Conservation (phyloP, 1,140 invertebrate species). For the Bombus picipes region DNA sequence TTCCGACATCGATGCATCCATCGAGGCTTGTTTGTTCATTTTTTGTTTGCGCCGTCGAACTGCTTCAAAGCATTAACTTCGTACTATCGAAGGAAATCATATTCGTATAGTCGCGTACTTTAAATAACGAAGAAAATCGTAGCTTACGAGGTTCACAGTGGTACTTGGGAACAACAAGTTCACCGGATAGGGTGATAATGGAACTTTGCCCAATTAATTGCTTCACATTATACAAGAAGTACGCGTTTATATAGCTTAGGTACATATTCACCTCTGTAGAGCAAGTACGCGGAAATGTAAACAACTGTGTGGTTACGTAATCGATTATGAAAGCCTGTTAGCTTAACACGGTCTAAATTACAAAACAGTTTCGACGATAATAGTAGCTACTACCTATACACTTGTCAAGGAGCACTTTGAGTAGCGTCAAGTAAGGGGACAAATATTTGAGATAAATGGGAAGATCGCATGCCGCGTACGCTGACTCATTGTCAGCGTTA, state of each 20-base stretch:
- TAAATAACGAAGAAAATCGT: neutral
- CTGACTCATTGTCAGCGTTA: too few species aligned
- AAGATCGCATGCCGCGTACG: neutral
- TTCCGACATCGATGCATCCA: neutral
- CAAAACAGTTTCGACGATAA: conserved; percentile 25
- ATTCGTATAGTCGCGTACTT: too few species aligned
- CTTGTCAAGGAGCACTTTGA: neutral
- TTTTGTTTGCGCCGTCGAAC: too few species aligned
- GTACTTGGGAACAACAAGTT: neutral
- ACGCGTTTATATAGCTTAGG: conserved; percentile 1
- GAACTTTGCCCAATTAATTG: conserved; percentile 29
- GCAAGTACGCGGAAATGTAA: conserved; percentile 19
- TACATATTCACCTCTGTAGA: conserved; percentile 6
- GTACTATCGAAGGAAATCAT: too few species aligned
- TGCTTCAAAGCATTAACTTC: too few species aligned
- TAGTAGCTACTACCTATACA: neutral
- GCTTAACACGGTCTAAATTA: conserved; percentile 22
- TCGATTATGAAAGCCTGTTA: conserved; percentile 46
- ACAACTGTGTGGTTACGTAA: conserved; percentile 25
- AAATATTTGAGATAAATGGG: neutral
- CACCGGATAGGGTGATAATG: neutral
- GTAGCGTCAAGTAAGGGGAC: neutral
- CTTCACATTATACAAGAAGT: neutral
- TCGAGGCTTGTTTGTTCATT: neutral
- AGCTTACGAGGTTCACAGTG: too few species aligned